These are phyloP conservation scores for Stenodera caucasica DNA, from an alignment of 2,888 invertebrate species.

Conservation along the genomic window DNA sequence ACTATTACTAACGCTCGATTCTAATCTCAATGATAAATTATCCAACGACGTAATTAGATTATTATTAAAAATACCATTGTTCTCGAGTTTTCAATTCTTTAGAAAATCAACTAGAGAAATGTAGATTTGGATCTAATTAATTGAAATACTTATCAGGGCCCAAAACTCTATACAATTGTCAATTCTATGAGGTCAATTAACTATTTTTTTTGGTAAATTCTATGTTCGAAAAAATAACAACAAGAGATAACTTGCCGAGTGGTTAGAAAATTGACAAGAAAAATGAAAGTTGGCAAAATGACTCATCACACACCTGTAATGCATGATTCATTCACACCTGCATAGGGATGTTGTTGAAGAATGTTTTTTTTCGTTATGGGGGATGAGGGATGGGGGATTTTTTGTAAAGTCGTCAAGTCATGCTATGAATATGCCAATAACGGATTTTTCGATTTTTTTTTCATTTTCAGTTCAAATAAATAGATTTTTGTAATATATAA, in stretches of 20 bases:
- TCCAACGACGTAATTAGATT: too few relatives aligned
- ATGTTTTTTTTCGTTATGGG: background rate
- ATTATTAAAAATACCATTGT: too few relatives aligned
- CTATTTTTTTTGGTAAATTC: too few relatives aligned
- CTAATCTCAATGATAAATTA: too few relatives aligned
- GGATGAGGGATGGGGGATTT: background rate
- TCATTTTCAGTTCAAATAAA: background rate
- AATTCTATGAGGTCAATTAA: too few relatives aligned
- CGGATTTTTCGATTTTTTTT: background rate
- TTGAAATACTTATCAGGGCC: too few relatives aligned
- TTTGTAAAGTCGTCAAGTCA: background rate
- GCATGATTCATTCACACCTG: slow-evolving; percentile 27
- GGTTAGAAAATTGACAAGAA: background rate
- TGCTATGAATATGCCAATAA: background rate
- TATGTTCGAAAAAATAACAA: background rate
- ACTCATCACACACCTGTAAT: slow-evolving; percentile 25
- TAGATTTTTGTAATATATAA: too few relatives aligned
- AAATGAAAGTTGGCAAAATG: slow-evolving; percentile 15
- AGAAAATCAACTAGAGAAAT: too few relatives aligned
- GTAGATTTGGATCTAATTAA: too few relatives aligned
- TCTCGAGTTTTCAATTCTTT: too few relatives aligned
- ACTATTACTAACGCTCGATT: too few relatives aligned
- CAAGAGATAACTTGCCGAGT: background rate
- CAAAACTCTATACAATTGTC: too few relatives aligned
- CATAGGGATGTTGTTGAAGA: slow-evolving; percentile 13